phyloP scores from a whole-genome alignment of 2,797 vertebrate species.

The Synanceia verrucosa region DNA sequence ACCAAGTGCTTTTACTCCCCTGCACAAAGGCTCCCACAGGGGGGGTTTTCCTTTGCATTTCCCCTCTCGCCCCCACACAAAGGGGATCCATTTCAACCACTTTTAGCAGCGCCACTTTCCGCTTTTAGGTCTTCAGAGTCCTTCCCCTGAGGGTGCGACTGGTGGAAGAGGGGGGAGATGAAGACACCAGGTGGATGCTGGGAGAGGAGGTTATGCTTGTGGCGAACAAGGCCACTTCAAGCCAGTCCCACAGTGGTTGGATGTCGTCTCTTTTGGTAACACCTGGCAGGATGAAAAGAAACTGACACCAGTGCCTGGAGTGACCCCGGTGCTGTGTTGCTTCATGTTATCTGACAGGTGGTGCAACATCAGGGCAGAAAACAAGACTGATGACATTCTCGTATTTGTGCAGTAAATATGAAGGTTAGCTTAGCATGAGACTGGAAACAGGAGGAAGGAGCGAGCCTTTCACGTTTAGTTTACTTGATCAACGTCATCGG shows the following conservation, averaged over 20 bases:
- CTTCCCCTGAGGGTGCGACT: constrained; percentile 60
- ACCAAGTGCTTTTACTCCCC: constrained; percentile 34
- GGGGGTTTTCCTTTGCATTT: constrained; percentile 56
- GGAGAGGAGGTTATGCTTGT: constrained; percentile 45
- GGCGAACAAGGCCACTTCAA: constrained; percentile 51
- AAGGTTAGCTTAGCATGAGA: neutral
- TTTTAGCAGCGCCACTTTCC: constrained; percentile 68
- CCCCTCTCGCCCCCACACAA: constrained; percentile 68
- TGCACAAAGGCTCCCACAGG: constrained; percentile 55
- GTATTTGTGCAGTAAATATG: neutral
- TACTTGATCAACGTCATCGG: too few relatives aligned
- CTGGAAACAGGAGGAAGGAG: neutral
- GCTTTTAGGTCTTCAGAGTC: constrained; percentile 61
- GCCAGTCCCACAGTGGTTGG: constrained; percentile 8
- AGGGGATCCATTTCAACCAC: constrained; percentile 76
- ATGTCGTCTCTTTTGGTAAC: constrained; percentile 29
- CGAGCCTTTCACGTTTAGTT: neutral
- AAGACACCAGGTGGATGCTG: constrained; percentile 74
- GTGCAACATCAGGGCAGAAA: neutral
- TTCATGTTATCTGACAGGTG: neutral
- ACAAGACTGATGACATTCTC: neutral
- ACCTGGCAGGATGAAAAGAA: constrained; percentile 20
- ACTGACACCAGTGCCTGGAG: constrained; percentile 28
- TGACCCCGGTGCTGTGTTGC: neutral
- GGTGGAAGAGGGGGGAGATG: constrained; percentile 41